Base-by-base conservation (phyloP, 2,113 vertebrate genomes). In the Lophochroa leadbeateri region DNA sequence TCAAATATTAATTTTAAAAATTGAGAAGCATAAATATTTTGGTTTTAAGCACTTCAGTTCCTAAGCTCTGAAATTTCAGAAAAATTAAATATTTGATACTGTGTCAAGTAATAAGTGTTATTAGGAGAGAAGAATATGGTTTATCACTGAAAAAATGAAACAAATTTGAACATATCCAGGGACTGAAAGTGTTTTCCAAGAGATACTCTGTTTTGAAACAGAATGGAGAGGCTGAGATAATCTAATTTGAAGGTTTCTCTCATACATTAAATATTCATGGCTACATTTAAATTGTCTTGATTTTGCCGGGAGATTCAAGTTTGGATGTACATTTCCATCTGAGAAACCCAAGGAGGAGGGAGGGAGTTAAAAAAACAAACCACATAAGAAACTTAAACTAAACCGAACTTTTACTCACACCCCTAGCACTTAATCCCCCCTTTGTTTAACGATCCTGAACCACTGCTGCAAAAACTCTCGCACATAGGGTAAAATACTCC, bases 401-500 rank as follows among this genome's bases (percentile, higher is more conserved):
- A 21, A 46, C 21, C 1, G 13, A 28, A 10, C 3, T 28, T 24
- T 87, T 17, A 21, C 20, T 70, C 68, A 33, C 31, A 47, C 23
- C 25, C 50, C 20, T 76, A 60, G 39, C 35, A 9, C 33, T 52
- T n/a, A 9, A 25, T 12, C 12, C 25, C 11, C 9, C 5, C 53
- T 72, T 86, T 82, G 55, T 92, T 43, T 15, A 35, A 8, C 1
- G 8, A 35, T 6, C 24, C 44, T 18, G 67, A 76, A 6, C 28
- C 49, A 24, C 47, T 4, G 39, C 79, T 52, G 65, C 74, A 12
- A 49, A 37, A 13, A 10, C 31, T 21, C 33, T 18, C 0, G 12
- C 16, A 12, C 60, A 19, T 1, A 43, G n/a, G 28, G 12, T 39
- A 9, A 58, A 69, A 15, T 0, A 9, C 15, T 13, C 15, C 8